Conservation (phyloP, 2,797 vertebrate species). For the Cyclura pinguis region DNA sequence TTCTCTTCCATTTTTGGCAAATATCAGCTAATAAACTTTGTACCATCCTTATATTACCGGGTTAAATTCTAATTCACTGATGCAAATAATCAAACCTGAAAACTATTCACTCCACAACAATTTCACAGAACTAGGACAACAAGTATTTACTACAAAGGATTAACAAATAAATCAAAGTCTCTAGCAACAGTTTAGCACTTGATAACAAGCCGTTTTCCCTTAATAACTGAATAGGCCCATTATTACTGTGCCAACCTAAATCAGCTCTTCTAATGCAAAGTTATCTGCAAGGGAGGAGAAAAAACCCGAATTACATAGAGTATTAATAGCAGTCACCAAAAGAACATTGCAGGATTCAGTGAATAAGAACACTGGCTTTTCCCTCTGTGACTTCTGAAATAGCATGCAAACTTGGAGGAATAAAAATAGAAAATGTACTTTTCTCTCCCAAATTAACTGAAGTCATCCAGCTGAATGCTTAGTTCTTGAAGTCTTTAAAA, state of each 20-base stretch:
- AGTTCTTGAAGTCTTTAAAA: conserved; percentile 28
- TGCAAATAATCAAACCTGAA: conserved; percentile 17
- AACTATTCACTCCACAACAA: background rate
- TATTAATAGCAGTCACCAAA: conserved; percentile 42
- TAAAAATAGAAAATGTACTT: rapidly evolving
- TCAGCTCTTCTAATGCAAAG: conserved; percentile 13
- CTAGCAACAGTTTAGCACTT: conserved; percentile 11
- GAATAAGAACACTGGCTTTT: conserved; percentile 37
- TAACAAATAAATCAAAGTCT: conserved; percentile 46
- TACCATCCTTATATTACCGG: background rate
- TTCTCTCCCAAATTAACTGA: conserved; percentile 10
- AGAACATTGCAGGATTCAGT: conserved; percentile 27
- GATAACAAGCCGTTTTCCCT: background rate
- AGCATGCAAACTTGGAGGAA: conserved; percentile 31
- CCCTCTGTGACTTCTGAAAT: conserved; percentile 41
- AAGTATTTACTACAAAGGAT: conserved; percentile 17
- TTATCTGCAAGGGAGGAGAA: conserved; percentile 1
- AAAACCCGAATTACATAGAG: conserved; percentile 21
- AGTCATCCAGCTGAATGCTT: conserved; percentile 1
- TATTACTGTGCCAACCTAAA: conserved; percentile 25
- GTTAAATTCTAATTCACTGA: conserved; percentile 1
- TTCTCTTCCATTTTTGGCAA: background rate
- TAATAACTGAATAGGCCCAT: conserved; percentile 8
- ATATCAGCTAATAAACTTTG: conserved; percentile 3
- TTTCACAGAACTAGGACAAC: conserved; percentile 33